Evolutionary conservation across 2,888 invertebrate genomes (phyloP), one percentile per base, ranked within the genome.

Genomic region (Melolontha melolontha): DNA sequence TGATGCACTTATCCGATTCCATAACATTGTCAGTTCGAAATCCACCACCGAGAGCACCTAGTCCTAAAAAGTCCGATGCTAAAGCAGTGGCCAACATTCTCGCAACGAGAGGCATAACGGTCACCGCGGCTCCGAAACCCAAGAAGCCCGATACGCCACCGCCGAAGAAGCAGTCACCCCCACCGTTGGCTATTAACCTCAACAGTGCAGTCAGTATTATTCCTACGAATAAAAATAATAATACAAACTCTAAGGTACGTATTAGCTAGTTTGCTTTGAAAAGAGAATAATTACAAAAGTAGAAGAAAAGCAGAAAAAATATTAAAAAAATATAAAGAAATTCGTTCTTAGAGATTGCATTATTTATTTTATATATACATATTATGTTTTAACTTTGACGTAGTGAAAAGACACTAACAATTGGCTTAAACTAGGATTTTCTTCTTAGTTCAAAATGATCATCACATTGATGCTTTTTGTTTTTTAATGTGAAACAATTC

Each of bases 81-180:
- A 91, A 89, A 76, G 90, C 91, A 0, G 92, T 93, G 76, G 92
- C 93, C 0, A 91, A 90, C 78, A 90, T 93, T 67, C 81, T 93
- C 68, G 92, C 92, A 2, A 90, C 91, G 5, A 85, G 93, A 70
- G 93, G 93, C 1, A 93, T 93, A 65, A 92, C 92, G 40, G 89
- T 93, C 0, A 92, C 92, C 51, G 90, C 91, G 51, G 87, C 89
- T 27, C 89, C 84, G 8, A 76, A 78, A 57, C 70, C 79, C 27
- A 73, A 75, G 66, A 77, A 85, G 75, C 82, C 84, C 11, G 83
- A 85, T 0, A 82, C 84, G 29, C 84, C 86, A 1, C 84, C 86
- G 42, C 67, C 75, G 22, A 70, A 74, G 66, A 73, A 77, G 68
- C 69, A 76, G 72, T 51, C 77, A 72, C 67, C 78, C 40, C 68